Evolutionary conservation across 2,888 invertebrate species (phyloP).

Genomic region (Choreutis nemorana): DNA sequence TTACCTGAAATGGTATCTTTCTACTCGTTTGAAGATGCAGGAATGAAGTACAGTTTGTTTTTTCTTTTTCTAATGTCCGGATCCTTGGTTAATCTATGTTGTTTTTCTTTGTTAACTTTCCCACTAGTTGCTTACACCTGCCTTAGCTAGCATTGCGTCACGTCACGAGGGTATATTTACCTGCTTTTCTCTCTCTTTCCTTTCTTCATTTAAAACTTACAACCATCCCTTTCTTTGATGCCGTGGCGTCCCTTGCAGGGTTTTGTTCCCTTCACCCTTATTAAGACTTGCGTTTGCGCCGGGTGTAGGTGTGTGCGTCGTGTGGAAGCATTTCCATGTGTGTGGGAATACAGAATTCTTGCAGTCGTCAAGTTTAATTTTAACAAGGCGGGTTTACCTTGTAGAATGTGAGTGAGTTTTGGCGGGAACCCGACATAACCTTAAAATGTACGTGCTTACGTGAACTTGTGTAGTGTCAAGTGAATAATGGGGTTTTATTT

Average conservation of each 20-base stretch:
- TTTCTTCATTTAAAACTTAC: constrained; percentile 16
- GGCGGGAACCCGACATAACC: constrained; percentile 34
- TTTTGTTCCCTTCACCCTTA: constrained; percentile 52
- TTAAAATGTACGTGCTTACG: not conserved
- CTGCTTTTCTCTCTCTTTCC: constrained; percentile 37
- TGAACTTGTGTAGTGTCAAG: constrained; percentile 3
- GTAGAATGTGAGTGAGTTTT: constrained; percentile 30
- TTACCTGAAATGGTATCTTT: too few relatives aligned
- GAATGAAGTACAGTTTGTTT: constrained; percentile 38
- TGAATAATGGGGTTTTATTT: constrained; percentile 32
- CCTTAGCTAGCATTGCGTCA: constrained; percentile 33
- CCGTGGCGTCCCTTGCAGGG: constrained; percentile 36
- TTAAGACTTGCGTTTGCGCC: constrained; percentile 34
- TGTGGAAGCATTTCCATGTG: constrained; percentile 9
- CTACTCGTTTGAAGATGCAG: too few relatives aligned
- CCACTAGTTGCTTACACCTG: constrained; percentile 50
- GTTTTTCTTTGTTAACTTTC: too few relatives aligned
- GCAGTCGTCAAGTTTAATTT: constrained; percentile 19
- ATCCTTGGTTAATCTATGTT: too few relatives aligned
- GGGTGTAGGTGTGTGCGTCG: constrained; percentile 36
- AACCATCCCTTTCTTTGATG: constrained; percentile 28
- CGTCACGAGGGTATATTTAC: constrained; percentile 53
- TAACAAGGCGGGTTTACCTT: constrained; percentile 25
- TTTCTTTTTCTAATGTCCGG: constrained; percentile 40
- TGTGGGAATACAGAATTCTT: constrained; percentile 22